Evolutionary conservation across 2,797 vertebrate species (phyloP), one percentile per base, ranked within the genome.

Genomic region (Gymnodraco acuticeps): DNA sequence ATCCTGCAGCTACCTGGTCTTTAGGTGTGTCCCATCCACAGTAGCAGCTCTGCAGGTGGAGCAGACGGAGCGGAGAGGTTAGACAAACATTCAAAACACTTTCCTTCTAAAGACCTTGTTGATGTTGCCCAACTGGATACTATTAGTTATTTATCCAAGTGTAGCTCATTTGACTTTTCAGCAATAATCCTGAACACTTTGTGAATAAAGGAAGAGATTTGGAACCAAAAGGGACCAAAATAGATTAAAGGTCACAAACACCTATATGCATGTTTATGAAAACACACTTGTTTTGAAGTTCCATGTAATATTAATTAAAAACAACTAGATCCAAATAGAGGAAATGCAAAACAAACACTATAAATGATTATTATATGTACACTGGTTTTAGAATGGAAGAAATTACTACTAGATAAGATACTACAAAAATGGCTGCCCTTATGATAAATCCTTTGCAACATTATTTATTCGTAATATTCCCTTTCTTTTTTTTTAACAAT

Each of bases 1-100:
- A 99, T 99, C 97, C 97, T 99, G 98, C 97, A 98, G 96, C 96
- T 95, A 95, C 95, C 90, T 91, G 89, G 91, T 90, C 95, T 93
- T 96, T 96, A 95, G 93, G 93, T 95, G 92, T 93, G 96, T 90
- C 94, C 95, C 95, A 93, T 92, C 96, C 95, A 89, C 91, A 94
- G 94, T 92, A 95, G 95, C 95, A 96, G 95, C 90, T 96, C 96
- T 98, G 85, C 15, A 65, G 61, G 56, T 73, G 66, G 7, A 6
- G 41, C 3, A 71, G 3, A 62, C 16, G 54, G 54, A 75, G 27
- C 58, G 20, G 42, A 69, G n/a, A 16, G n/a, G 46, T 82, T 68
- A 83, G 16, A 4, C 17, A 60, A 56, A 48, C 13, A 31, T 38
- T 9, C 1, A 47, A 13, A 33, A 5, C n/a, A 20, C 23, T 38